Percentiles rank a stretch among this genome's conserved stretches.
Evolutionary conservation across 1,140 invertebrate species (phyloP).

Genomic region (Sinella curviseta): DNA sequence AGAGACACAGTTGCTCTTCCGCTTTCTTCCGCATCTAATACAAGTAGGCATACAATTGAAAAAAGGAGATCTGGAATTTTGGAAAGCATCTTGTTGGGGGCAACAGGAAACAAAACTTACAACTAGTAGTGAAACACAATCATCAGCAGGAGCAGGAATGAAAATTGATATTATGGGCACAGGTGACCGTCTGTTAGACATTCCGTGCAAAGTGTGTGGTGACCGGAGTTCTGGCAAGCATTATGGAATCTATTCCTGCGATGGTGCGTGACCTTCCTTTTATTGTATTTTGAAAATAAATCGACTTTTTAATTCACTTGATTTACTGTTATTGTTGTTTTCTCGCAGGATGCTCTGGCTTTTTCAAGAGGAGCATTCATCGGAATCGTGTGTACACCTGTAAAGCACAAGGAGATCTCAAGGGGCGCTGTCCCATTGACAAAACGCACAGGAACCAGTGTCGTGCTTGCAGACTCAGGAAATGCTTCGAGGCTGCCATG

Average conservation of each 20-base stretch:
- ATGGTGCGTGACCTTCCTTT: conserved; percentile 71
- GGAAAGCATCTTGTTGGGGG: neutral
- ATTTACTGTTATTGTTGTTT: conserved; percentile 21
- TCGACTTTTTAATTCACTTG: conserved; percentile 5
- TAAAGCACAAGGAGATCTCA: conserved; percentile 88
- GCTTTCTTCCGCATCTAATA: too few species aligned
- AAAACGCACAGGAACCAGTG: conserved; percentile 97
- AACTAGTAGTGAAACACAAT: neutral
- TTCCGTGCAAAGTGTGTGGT: conserved; percentile 94
- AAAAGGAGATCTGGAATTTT: too few species aligned
- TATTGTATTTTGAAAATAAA: neutral
- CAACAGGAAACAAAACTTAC: neutral
- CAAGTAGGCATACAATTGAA: too few species aligned
- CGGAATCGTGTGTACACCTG: conserved; percentile 93
- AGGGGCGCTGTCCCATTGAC: conserved; percentile 91
- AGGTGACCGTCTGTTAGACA: conserved; percentile 88
- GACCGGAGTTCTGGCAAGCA: conserved; percentile 95
- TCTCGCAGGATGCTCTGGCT: conserved; percentile 84
- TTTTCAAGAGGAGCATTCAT: conserved; percentile 96
- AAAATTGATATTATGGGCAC: conserved; percentile 21
- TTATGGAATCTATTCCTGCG: conserved; percentile 95
- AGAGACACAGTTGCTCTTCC: too few species aligned
- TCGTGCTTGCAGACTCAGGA: conserved; percentile 89
- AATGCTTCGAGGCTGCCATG: conserved; percentile 97
- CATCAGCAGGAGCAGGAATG: neutral